These are phyloP conservation scores for Phrynocephalus vlangalii DNA, from an alignment of 2,797 vertebrate species.

Conservation along the genomic window DNA sequence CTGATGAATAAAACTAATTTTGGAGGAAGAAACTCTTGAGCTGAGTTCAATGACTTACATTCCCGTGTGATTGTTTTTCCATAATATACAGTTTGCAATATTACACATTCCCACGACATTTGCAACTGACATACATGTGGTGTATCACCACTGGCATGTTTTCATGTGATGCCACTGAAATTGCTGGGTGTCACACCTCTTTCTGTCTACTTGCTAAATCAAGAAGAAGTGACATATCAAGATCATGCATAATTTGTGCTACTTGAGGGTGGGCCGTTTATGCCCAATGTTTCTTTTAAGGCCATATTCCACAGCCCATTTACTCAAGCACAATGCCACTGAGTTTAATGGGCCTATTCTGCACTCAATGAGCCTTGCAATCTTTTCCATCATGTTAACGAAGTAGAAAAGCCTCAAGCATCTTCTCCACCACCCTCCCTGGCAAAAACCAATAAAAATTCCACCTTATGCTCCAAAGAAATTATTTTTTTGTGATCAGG, in stretches of 20 bases:
- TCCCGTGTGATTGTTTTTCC: background rate
- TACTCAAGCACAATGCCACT: background rate
- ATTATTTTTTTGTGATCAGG: background rate
- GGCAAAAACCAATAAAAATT: background rate
- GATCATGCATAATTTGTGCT: background rate
- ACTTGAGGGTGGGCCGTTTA: background rate
- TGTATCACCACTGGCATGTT: background rate
- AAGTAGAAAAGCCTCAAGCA: slow-evolving; percentile 18
- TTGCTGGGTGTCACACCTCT: background rate
- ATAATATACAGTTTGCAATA: background rate
- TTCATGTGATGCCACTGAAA: background rate
- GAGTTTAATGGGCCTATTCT: background rate
- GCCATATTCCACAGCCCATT: background rate
- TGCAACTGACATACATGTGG: background rate
- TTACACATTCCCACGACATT: background rate
- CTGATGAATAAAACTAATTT: no score
- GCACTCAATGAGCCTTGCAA: slow-evolving; percentile 37
- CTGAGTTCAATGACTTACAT: background rate
- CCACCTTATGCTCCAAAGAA: slow-evolving; percentile 10
- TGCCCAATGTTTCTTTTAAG: background rate
- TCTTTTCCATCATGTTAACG: background rate
- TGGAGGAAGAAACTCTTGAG: no score
- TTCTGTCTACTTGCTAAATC: background rate
- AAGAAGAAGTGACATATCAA: background rate
- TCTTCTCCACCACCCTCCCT: background rate